Evolutionary conservation across 1,140 invertebrate genomes (phyloP).

Genomic region (Myzus persicae): DNA sequence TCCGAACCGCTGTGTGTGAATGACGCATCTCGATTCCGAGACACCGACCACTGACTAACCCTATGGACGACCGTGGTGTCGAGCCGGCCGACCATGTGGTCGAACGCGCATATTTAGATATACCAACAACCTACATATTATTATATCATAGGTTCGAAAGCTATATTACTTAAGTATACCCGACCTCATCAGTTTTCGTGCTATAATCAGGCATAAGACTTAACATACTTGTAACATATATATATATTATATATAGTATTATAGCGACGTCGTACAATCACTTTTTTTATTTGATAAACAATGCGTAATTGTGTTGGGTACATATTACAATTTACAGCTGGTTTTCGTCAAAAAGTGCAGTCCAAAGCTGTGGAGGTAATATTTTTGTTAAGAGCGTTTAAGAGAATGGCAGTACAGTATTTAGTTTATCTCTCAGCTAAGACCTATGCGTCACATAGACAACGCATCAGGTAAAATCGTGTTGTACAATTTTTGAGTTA

Average conservation of each 20-base stretch:
- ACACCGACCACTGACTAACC: conserved; percentile 49
- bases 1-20: background rate
- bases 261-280: background rate
- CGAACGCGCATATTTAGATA: background rate
- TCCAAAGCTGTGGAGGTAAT: background rate
- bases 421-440: background rate
- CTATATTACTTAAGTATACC: background rate
- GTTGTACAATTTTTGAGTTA: background rate
- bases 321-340: background rate
- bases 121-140: background rate
- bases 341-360: background rate
- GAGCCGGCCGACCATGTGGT: background rate
- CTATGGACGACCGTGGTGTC: background rate
- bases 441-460: background rate
- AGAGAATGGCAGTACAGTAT: background rate
- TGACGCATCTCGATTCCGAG: conserved; percentile 54
- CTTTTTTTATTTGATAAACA: background rate
- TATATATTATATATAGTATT: too few species aligned
- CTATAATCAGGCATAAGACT: background rate
- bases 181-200: background rate
- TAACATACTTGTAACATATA: too few species aligned
- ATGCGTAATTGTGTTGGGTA: background rate
- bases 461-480: background rate
- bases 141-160: background rate
- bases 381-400: background rate